Conservation (phyloP, 2,113 vertebrate species). For the Hippocampus zosterae region DNA sequence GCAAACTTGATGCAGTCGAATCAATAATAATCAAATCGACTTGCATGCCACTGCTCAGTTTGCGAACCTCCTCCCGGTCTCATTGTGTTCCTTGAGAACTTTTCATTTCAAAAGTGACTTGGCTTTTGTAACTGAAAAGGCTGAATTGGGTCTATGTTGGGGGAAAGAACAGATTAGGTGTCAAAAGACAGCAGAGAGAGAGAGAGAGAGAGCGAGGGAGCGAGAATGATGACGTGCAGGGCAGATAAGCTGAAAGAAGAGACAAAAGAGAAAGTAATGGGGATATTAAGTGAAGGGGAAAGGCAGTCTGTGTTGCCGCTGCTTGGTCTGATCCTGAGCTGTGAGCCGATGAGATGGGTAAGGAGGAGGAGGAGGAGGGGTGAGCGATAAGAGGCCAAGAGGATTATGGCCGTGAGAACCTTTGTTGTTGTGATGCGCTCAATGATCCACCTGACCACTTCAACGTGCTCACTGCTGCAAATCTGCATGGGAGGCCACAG, state of each 20-base stretch:
- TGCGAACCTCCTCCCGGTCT: constrained; percentile 33
- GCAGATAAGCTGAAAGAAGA: constrained; percentile 38
- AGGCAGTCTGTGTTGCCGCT: constrained; percentile 56
- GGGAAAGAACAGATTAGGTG: constrained; percentile 44
- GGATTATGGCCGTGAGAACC: constrained; percentile 71
- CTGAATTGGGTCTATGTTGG: constrained; percentile 42
- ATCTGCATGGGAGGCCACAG: constrained; percentile 35
- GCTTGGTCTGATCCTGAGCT: constrained; percentile 52
- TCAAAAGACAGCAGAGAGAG: constrained; percentile 7
- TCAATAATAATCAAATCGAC: not conserved
- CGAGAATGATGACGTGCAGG: not conserved
- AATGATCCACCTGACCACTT: constrained; percentile 62
- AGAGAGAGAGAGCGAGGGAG: not conserved
- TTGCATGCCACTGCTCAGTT: constrained; percentile 32
- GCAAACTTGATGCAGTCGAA: not conserved
- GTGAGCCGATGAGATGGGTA: constrained; percentile 64
- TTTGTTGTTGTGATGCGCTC: constrained; percentile 67
- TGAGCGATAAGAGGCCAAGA: constrained; percentile 65
- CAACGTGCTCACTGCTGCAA: constrained; percentile 38
- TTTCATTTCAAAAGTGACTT: constrained; percentile 63
- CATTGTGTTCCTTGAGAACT: constrained; percentile 48
- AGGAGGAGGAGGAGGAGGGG: constrained; percentile 60
- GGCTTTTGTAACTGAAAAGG: constrained; percentile 56
- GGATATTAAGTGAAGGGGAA: constrained; percentile 46
- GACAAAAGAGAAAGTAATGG: constrained; percentile 47